These are phyloP conservation scores for Taenaris catops DNA, from an alignment of 2,888 invertebrate species.

Conservation along the genomic window DNA sequence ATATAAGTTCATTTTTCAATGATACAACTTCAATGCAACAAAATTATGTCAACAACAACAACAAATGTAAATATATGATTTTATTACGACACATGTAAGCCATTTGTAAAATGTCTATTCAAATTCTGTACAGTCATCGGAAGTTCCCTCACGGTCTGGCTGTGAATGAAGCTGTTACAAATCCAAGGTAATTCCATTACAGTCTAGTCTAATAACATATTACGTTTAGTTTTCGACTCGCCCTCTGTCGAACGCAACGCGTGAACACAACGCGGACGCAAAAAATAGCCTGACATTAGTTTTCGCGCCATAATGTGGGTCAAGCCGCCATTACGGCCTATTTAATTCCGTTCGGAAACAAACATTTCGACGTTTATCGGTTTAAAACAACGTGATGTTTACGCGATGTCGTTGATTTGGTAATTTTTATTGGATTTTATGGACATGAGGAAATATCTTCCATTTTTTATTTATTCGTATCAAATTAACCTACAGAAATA, in stretches of 20 bases:
- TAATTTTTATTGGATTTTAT: slow-evolving; percentile 31
- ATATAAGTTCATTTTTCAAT: too few relatives aligned
- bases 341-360: slow-evolving; percentile 32
- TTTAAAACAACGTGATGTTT: slow-evolving; percentile 24
- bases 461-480: slow-evolving; percentile 18
- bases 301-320: slow-evolving; percentile 57
- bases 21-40: too few relatives aligned
- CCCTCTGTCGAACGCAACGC: slow-evolving; percentile 26
- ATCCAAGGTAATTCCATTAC: slow-evolving; percentile 36
- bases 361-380: slow-evolving; percentile 29
- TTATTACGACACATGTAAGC: too few relatives aligned
- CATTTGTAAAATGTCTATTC: too few relatives aligned
- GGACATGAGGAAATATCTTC: slow-evolving; percentile 8
- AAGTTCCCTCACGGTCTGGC: slow-evolving; percentile 2
- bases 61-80: too few relatives aligned
- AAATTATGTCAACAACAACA: too few relatives aligned
- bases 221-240: slow-evolving; percentile 26
- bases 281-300: slow-evolving; percentile 61
- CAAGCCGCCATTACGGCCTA: slow-evolving; percentile 38
- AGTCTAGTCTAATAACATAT: slow-evolving; percentile 9
- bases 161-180: slow-evolving; percentile 21
- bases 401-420: slow-evolving; percentile 45
- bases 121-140: too few relatives aligned
- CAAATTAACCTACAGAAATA: too few relatives aligned
- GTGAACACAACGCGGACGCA: slow-evolving; percentile 40